phyloP scores from a whole-genome alignment of 2,888 invertebrate genomes.

The Idaea biselata region DNA sequence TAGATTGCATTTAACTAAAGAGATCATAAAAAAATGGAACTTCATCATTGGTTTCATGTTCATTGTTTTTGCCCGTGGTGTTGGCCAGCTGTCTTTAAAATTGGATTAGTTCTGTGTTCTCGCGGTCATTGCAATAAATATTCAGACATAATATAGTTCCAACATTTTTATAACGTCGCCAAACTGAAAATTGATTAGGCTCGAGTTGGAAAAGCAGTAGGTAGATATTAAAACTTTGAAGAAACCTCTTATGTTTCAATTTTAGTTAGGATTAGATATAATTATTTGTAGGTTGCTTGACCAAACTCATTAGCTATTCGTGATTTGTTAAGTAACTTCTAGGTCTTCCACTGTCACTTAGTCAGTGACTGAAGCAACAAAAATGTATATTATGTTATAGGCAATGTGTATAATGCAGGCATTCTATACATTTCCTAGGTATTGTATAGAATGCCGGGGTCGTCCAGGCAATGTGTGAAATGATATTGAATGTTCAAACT shows the following conservation, averaged over 20 bases:
- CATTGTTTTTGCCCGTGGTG: conserved; percentile 28
- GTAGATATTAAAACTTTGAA: neutral
- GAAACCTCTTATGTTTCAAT: neutral
- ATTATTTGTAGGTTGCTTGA: neutral
- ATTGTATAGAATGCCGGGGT: too few species aligned
- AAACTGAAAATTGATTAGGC: neutral
- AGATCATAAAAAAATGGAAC: neutral
- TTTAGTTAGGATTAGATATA: neutral
- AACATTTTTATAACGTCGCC: neutral
- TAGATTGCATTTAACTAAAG: conserved; percentile 1
- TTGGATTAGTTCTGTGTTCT: conserved; percentile 43
- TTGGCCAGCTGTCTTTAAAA: conserved; percentile 45
- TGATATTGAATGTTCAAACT: too few species aligned
- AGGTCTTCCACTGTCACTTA: neutral
- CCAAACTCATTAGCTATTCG: neutral
- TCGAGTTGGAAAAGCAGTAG: neutral
- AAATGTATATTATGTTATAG: too few species aligned
- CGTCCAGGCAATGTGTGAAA: too few species aligned
- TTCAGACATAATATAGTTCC: neutral
- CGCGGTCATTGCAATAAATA: conserved; percentile 19
- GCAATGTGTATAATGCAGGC: too few species aligned
- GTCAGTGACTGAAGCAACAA: neutral
- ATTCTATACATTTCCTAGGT: too few species aligned
- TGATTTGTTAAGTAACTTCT: neutral
- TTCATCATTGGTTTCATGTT: conserved; percentile 20